phyloP scores from a whole-genome alignment of 2,113 vertebrate species.

The Rhea americana region DNA sequence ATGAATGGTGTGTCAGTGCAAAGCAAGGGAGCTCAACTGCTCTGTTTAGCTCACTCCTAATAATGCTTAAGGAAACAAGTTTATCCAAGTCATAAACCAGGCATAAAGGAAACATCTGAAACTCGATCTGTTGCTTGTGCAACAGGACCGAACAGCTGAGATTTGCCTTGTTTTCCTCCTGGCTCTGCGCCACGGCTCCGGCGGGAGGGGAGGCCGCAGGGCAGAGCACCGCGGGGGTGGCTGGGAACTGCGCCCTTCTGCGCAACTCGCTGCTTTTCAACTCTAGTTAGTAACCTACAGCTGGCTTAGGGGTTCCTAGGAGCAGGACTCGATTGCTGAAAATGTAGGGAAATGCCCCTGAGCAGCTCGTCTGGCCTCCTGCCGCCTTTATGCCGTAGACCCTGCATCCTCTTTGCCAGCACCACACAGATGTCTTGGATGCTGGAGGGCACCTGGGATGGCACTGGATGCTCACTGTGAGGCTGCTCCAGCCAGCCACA shows the following conservation, averaged over 20 bases:
- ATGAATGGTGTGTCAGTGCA: not conserved
- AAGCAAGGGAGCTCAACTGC: not conserved
- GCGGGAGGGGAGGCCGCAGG: no score
- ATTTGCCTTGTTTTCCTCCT: not conserved
- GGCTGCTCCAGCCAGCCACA: not conserved
- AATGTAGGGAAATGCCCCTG: fast-evolving
- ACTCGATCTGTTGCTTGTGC: not conserved
- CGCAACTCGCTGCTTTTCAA: not conserved
- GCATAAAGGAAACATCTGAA: not conserved
- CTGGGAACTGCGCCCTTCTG: no score
- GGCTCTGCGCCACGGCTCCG: not conserved
- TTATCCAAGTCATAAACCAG: not conserved
- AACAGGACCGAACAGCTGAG: not conserved
- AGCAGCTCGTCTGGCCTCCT: not conserved
- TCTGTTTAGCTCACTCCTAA: not conserved
- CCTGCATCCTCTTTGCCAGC: not conserved
- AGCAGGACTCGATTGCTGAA: fast-evolving
- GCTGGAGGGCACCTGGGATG: not conserved
- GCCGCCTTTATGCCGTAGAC: fast-evolving
- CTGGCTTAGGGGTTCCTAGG: not conserved
- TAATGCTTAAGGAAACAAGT: not conserved
- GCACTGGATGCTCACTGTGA: not conserved
- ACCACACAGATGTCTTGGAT: not conserved
- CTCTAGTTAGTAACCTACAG: not conserved
- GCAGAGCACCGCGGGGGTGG: no score